Percentiles rank a stretch among this genome's conserved stretches.
Conservation (phyloP, 2,888 invertebrate species). For the Drosophila anomalata region DNA sequence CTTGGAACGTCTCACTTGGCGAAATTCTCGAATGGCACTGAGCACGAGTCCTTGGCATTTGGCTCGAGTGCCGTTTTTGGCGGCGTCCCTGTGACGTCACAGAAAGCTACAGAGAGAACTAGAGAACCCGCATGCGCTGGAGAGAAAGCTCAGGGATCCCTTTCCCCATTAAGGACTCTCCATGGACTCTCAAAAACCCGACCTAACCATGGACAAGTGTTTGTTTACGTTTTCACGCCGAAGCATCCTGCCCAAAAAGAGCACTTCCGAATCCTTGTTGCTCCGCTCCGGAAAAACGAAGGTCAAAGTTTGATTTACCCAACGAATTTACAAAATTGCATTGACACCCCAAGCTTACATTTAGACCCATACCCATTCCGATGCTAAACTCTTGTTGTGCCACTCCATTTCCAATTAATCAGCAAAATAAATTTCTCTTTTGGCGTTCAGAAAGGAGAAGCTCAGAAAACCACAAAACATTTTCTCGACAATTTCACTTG, state of each 20-base stretch:
- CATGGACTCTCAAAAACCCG: conserved; percentile 19
- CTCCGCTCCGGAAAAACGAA: conserved; percentile 19
- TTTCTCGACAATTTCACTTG: conserved; percentile 40
- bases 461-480: conserved; percentile 30
- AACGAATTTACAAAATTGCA: conserved; percentile 26
- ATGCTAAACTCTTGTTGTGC: not conserved
- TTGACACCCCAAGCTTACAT: not conserved
- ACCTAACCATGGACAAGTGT: conserved; percentile 64
- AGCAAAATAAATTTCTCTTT: conserved; percentile 35
- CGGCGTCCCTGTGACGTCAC: conserved; percentile 68
- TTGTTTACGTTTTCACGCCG: conserved; percentile 68
- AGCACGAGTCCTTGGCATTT: conserved; percentile 78
- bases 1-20: conserved; percentile 63
- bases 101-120: conserved; percentile 50
- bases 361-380: too few species aligned
- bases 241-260: conserved; percentile 14
- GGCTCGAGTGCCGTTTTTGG: conserved; percentile 40
- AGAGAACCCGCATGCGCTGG: conserved; percentile 12
- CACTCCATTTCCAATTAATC: conserved; percentile 36
- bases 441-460: not conserved
- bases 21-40: conserved; percentile 71
- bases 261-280: conserved; percentile 31
- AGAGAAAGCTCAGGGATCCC: conserved; percentile 23
- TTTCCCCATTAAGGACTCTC: not conserved
- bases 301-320: conserved; percentile 31